These are phyloP conservation scores for Junco hyemalis DNA, from an alignment of 2,113 vertebrate species.

Conservation along the genomic window DNA sequence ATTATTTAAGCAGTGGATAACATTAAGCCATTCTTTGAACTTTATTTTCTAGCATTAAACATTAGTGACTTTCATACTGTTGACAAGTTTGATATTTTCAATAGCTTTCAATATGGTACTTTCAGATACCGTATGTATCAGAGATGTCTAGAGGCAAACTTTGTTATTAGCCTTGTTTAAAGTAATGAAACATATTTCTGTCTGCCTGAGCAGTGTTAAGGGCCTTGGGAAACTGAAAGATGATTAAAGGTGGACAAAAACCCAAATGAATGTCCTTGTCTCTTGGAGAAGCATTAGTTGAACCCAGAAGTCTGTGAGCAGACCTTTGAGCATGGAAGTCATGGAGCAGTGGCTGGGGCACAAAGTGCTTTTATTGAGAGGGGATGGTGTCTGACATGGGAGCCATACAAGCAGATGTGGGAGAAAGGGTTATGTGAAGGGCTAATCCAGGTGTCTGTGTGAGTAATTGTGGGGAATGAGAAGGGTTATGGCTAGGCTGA, in stretches of 20 bases:
- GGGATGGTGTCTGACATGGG: background rate
- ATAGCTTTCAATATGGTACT: background rate
- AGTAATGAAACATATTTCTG: background rate
- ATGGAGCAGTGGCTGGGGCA: background rate
- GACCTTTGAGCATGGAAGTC: background rate
- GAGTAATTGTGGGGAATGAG: background rate
- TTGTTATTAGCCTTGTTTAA: background rate
- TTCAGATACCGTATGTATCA: background rate
- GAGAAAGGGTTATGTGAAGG: background rate
- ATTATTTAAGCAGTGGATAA: background rate
- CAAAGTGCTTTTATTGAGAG: background rate
- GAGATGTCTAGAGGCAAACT: background rate
- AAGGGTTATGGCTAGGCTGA: background rate
- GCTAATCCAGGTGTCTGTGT: background rate
- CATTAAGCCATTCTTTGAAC: background rate
- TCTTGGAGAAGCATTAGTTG: background rate
- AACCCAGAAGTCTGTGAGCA: background rate
- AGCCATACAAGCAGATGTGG: background rate
- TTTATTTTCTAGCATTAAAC: background rate
- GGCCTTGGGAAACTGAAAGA: background rate
- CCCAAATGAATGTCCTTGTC: background rate
- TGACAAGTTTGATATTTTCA: background rate
- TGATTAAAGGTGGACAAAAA: background rate
- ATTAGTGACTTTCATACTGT: background rate
- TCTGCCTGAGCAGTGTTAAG: background rate